phyloP scores from a whole-genome alignment of 2,888 invertebrate species.

The Diadegma fenestrale region DNA sequence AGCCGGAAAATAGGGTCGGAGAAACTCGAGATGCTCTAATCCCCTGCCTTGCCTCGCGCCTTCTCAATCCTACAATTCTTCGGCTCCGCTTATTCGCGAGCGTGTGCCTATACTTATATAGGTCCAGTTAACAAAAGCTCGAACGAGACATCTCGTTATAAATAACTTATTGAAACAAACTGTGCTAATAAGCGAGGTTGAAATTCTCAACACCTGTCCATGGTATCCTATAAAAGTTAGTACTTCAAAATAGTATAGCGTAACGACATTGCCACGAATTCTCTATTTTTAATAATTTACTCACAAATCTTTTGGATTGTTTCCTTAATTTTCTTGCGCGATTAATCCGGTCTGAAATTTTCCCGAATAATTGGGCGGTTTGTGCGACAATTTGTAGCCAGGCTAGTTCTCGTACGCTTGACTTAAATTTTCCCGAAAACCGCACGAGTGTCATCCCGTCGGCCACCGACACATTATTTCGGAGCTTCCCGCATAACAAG shows the following conservation, averaged over 20 bases:
- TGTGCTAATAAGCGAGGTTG: slow-evolving; percentile 12
- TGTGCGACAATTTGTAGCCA: slow-evolving; percentile 38
- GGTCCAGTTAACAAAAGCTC: slow-evolving; percentile 8
- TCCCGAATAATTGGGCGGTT: slow-evolving; percentile 20
- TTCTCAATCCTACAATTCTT: slow-evolving; percentile 2
- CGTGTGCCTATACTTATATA: slow-evolving; percentile 35
- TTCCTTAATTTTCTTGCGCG: slow-evolving; percentile 2
- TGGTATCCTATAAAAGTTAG: neutral
- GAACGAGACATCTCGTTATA: slow-evolving; percentile 38
- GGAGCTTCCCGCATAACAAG: slow-evolving; percentile 65
- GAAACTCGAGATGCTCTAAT: slow-evolving; percentile 27
- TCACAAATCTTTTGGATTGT: neutral
- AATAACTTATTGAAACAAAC: slow-evolving; percentile 37
- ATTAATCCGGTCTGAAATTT: slow-evolving; percentile 13
- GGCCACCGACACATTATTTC: slow-evolving; percentile 63
- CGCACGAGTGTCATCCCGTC: slow-evolving; percentile 38
- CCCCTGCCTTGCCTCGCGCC: neutral
- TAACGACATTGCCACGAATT: neutral
- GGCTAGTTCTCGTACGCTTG: slow-evolving; percentile 21
- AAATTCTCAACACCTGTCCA: neutral
- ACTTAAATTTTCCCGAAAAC: slow-evolving; percentile 58
- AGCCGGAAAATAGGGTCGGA: slow-evolving; percentile 44
- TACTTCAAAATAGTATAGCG: slow-evolving; percentile 13
- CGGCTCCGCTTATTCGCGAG: slow-evolving; percentile 36
- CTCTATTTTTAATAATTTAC: neutral